Conservation (phyloP, 2,113 vertebrate genomes). For the Anolis carolinensis region DNA sequence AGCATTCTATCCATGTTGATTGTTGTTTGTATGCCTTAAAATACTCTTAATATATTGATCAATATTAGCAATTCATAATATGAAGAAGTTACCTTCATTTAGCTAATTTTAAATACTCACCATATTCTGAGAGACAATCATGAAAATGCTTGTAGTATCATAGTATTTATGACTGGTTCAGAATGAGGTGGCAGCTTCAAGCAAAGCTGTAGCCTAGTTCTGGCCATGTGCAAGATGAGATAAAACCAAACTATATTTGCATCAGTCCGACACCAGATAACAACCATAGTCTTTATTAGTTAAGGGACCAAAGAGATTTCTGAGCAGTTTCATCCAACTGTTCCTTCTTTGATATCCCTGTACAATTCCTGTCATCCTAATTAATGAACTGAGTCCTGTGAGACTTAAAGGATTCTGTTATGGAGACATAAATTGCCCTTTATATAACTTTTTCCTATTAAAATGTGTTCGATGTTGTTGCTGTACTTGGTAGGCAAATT, state of each 20-base stretch:
- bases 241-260: background rate
- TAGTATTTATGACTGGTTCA: background rate
- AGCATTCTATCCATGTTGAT: background rate
- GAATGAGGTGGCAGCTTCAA: background rate
- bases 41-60: background rate
- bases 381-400: slow-evolving; percentile 15
- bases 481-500: background rate
- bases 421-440: background rate
- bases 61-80: background rate
- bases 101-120: background rate
- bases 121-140: background rate
- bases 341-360: background rate
- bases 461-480: background rate
- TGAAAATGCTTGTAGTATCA: background rate
- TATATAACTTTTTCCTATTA: background rate
- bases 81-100: background rate
- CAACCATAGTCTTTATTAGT: background rate
- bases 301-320: slow-evolving; percentile 5
- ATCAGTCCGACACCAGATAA: slow-evolving; percentile 6
- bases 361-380: slow-evolving; percentile 3
- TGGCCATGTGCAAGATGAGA: background rate
- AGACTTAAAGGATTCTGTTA: slow-evolving; percentile 8
- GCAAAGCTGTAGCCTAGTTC: background rate
- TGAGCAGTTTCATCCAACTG: background rate
- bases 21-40: background rate